Percentiles rank a stretch among this genome's conserved stretches.
Evolutionary conservation across 2,888 invertebrate species (phyloP).

Genomic region (Dinocampus coccinellae): DNA sequence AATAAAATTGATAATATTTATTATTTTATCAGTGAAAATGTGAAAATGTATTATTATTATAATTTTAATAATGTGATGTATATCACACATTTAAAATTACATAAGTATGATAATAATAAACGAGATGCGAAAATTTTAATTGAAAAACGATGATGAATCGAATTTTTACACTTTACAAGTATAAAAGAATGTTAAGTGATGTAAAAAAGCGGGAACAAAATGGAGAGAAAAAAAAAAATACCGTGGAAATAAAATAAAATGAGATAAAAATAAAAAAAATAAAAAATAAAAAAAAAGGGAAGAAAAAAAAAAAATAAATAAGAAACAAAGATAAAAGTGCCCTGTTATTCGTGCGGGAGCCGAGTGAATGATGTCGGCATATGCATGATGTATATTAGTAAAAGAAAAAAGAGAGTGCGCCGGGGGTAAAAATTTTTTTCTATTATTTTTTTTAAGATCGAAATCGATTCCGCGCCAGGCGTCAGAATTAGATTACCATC

Average conservation of each 20-base stretch:
- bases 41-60: no score
- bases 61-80: no score
- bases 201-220: background rate
- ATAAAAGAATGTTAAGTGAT: constrained; percentile 10
- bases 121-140: constrained; percentile 33
- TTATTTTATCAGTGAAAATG: no score
- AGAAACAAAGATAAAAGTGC: constrained; percentile 21
- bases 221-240: background rate
- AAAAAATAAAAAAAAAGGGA: background rate
- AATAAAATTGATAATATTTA: no score
- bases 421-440: no score
- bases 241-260: background rate
- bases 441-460: constrained; percentile 41
- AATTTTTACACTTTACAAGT: constrained; percentile 36
- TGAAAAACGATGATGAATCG: constrained; percentile 36
- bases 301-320: background rate
- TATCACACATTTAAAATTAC: no score
- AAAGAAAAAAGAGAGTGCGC: constrained; percentile 21
- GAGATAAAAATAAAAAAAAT: background rate
- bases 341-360: constrained; percentile 19
- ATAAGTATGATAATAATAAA: background rate
- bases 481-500: constrained; percentile 43
- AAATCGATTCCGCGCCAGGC: constrained; percentile 36
- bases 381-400: background rate
- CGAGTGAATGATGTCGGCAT: background rate